Percentiles rank a stretch among this genome's conserved stretches.
Conservation (phyloP, 1,140 invertebrate genomes). For the Mylabris phalerata region DNA sequence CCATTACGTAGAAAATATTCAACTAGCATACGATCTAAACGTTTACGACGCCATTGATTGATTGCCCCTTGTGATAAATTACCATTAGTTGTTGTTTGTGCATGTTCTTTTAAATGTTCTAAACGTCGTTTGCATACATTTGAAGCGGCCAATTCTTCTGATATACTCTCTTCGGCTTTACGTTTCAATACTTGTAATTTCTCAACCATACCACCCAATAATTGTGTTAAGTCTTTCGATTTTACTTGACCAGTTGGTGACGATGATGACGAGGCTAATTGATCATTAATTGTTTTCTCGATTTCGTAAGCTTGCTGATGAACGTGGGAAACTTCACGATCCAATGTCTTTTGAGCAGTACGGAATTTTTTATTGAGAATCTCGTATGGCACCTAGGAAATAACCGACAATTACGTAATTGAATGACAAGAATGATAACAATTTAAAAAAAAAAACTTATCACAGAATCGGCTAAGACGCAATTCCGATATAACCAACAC, state of each 20-base stretch:
- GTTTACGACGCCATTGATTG: conserved; percentile 79
- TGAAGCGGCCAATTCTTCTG: conserved; percentile 82
- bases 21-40: conserved; percentile 90
- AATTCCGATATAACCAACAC: too few relatives aligned
- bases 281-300: conserved; percentile 61
- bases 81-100: conserved; percentile 40
- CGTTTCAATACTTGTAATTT: conserved; percentile 85
- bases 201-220: conserved; percentile 81
- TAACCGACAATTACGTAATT: not conserved
- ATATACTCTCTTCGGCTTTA: conserved; percentile 88
- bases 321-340: conserved; percentile 87
- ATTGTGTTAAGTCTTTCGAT: conserved; percentile 63
- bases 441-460: not conserved
- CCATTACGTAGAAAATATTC: conserved; percentile 95
- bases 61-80: conserved; percentile 47
- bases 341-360: conserved; percentile 86
- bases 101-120: conserved; percentile 87
- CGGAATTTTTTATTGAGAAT: conserved; percentile 96
- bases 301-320: conserved; percentile 70
- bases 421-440: not conserved
- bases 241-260: conserved; percentile 42
- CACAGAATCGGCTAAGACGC: not conserved
- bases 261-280: not conserved
- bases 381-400: conserved; percentile 88
- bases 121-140: conserved; percentile 80